phyloP scores from a whole-genome alignment of 1,140 invertebrate genomes.

The Drosophila gunungcola region DNA sequence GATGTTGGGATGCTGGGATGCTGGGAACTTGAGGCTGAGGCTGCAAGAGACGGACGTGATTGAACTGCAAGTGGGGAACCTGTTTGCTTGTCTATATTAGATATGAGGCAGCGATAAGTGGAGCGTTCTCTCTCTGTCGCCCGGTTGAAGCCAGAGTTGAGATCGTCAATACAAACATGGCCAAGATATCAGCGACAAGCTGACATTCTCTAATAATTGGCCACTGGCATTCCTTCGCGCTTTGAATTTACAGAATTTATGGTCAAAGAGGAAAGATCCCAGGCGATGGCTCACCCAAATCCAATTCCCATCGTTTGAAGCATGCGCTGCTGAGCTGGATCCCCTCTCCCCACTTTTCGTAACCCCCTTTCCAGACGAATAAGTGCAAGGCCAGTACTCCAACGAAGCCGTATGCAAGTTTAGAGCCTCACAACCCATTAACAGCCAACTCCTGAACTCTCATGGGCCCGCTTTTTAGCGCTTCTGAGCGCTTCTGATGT shows the following conservation, averaged over 20 bases:
- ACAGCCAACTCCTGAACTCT: constrained; percentile 24
- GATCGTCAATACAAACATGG: constrained; percentile 82
- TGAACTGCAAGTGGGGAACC: constrained; percentile 77
- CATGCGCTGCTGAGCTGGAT: constrained; percentile 38
- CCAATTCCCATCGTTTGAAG: constrained; percentile 43
- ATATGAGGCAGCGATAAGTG: constrained; percentile 82
- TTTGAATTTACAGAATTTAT: constrained; percentile 83
- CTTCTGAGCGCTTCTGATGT: constrained; percentile 9
- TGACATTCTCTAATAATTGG: constrained; percentile 83
- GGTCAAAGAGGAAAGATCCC: constrained; percentile 63
- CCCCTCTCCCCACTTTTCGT: background rate
- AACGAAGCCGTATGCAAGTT: constrained; percentile 69
- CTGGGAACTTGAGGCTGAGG: constrained; percentile 38
- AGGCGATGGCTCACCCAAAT: constrained; percentile 37
- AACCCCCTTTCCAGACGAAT: background rate
- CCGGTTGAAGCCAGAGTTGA: constrained; percentile 54
- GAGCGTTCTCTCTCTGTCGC: constrained; percentile 64
- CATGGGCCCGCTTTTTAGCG: constrained; percentile 9
- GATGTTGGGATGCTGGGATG: constrained; percentile 17
- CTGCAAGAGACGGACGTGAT: constrained; percentile 61
- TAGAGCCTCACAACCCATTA: constrained; percentile 61
- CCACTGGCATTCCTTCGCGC: constrained; percentile 82
- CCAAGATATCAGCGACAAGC: constrained; percentile 81
- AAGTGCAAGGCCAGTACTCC: constrained; percentile 56
- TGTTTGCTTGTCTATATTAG: constrained; percentile 82